phyloP scores from a whole-genome alignment of 1,140 invertebrate genomes.

The Bombus picipes region DNA sequence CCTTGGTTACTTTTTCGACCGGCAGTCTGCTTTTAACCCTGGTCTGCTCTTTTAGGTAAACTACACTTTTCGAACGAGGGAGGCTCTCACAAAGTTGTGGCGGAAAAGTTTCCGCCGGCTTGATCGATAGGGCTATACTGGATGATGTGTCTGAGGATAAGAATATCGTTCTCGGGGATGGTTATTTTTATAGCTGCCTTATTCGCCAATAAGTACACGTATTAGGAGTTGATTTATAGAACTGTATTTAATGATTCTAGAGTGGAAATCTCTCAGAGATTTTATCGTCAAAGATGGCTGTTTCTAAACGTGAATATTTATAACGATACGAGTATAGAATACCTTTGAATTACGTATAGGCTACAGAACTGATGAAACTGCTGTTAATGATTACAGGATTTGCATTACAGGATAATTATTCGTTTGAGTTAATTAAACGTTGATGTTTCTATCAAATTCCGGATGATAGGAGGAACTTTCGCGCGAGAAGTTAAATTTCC shows the following conservation, averaged over 20 bases:
- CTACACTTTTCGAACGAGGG: not conserved
- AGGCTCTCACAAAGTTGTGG: too few species aligned
- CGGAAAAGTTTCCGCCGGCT: not conserved
- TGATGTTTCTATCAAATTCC: too few species aligned
- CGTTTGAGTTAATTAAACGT: too few species aligned
- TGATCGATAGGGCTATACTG: not conserved
- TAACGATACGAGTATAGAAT: too few species aligned
- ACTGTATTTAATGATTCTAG: not conserved
- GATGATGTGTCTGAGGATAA: not conserved
- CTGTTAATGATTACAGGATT: too few species aligned
- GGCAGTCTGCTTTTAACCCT: conserved; percentile 43
- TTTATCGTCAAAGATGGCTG: too few species aligned
- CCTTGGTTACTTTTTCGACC: not conserved
- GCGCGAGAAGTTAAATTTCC: not conserved
- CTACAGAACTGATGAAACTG: too few species aligned
- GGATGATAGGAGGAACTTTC: too few species aligned
- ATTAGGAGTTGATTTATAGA: not conserved
- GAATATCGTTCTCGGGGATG: not conserved
- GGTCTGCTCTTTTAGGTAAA: not conserved
- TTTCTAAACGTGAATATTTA: too few species aligned
- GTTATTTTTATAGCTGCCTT: not conserved
- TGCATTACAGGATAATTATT: too few species aligned
- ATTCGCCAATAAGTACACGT: not conserved
- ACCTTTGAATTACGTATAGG: too few species aligned
- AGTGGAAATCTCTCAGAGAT: too few species aligned